Conservation (phyloP, 2,888 invertebrate genomes). For the Tetragonula carbonaria region DNA sequence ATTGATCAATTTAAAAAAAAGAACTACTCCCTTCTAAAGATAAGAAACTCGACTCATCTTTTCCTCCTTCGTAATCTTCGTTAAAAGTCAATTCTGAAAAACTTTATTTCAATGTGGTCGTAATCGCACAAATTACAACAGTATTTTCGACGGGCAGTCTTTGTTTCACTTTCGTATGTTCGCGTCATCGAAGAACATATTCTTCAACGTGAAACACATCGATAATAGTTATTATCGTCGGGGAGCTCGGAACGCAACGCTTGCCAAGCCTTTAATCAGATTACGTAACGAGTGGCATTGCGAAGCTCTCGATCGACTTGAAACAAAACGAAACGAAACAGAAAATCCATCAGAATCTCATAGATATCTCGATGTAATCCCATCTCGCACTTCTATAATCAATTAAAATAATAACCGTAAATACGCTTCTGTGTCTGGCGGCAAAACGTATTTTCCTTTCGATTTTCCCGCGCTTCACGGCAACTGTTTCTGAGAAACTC, state of each 20-base stretch:
- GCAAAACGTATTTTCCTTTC: not conserved
- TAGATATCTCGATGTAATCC: not conserved
- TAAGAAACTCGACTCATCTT: too few relatives aligned
- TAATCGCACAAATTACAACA: too few relatives aligned
- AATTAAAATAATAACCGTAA: not conserved
- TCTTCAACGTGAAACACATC: not conserved
- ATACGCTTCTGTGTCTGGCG: too few relatives aligned
- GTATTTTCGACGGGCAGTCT: too few relatives aligned
- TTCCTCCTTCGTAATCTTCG: too few relatives aligned
- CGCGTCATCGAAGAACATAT: not conserved
- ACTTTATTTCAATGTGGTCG: too few relatives aligned
- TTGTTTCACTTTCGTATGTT: not conserved
- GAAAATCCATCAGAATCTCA: not conserved
- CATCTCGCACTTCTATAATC: not conserved
- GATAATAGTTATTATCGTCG: conserved; percentile 36
- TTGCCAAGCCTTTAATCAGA: conserved; percentile 46
- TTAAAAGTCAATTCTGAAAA: too few relatives aligned
- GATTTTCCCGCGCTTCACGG: not conserved
- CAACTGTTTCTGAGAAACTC: not conserved
- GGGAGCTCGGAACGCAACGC: not conserved
- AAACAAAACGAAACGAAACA: not conserved
- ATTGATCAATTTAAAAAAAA: too few relatives aligned
- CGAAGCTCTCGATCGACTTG: conserved; percentile 18
- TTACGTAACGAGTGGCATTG: conserved; percentile 30
- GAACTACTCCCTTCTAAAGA: too few relatives aligned